phyloP scores from a whole-genome alignment of 2,888 invertebrate species.

The Syritta pipiens region DNA sequence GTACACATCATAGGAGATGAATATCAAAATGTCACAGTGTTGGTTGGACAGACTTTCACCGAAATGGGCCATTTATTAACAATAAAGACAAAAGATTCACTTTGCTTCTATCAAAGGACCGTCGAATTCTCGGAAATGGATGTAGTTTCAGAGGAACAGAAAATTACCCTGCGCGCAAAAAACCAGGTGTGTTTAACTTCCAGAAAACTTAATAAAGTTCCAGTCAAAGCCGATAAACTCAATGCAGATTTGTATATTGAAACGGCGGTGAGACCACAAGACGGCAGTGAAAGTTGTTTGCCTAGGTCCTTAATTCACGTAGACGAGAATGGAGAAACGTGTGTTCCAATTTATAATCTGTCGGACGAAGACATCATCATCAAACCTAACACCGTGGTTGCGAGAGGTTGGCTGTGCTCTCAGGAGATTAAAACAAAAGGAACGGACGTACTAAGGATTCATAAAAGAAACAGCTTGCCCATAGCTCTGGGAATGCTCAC shows the following conservation, averaged over 20 bases:
- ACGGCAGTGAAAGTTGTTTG: neutral
- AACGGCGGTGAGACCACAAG: neutral
- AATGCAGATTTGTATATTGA: conserved; percentile 3
- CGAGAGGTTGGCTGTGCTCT: neutral
- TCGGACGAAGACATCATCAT: neutral
- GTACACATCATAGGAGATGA: conserved; percentile 2
- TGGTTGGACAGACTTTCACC: conserved; percentile 6
- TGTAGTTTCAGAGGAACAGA: neutral
- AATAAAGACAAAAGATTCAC: neutral
- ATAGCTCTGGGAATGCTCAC: neutral
- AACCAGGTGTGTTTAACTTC: too few species aligned
- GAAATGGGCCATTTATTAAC: neutral
- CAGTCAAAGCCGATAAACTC: neutral
- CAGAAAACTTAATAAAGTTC: too few species aligned
- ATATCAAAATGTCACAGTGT: neutral
- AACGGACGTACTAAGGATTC: neutral
- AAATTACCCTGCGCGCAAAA: too few species aligned
- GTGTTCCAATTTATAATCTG: neutral
- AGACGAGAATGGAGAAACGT: neutral
- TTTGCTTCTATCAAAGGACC: neutral
- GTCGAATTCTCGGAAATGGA: neutral
- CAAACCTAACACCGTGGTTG: neutral
- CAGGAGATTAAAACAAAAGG: neutral
- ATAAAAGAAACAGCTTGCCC: neutral
- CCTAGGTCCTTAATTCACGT: neutral